Conservation (phyloP, 1,140 invertebrate genomes). For the Pseudomyrmex concolor region DNA sequence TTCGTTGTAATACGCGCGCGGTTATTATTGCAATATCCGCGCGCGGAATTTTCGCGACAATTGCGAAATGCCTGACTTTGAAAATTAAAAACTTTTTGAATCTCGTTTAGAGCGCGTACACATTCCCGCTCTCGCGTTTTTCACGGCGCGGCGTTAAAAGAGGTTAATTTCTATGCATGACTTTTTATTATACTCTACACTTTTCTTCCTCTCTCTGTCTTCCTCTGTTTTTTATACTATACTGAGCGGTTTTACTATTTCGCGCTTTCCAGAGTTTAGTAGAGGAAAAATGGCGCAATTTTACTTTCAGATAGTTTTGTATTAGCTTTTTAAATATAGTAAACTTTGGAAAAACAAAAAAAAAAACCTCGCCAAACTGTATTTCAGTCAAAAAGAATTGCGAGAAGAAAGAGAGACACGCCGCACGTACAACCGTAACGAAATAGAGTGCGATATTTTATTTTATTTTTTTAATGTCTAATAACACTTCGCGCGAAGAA, state of each 20-base stretch:
- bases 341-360: slow-evolving; percentile 5
- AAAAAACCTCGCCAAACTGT: neutral
- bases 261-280: neutral
- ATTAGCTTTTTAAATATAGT: slow-evolving; percentile 14
- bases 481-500: too few relatives aligned
- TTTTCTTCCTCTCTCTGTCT: neutral
- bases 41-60: neutral
- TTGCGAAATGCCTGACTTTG: slow-evolving; percentile 5
- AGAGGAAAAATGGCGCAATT: neutral
- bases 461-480: too few relatives aligned
- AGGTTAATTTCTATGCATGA: neutral
- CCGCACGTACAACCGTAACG: too few relatives aligned
- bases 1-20: neutral
- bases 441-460: too few relatives aligned
- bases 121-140: neutral
- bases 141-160: neutral
- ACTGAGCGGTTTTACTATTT: neutral
- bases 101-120: neutral
- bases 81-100: slow-evolving; percentile 18
- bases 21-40: slow-evolving; percentile 10
- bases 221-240: neutral
- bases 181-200: slow-evolving; percentile 13
- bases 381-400: neutral
- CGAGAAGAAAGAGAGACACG: neutral
- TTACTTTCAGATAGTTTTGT: slow-evolving; percentile 20